Evolutionary conservation across 2,797 vertebrate genomes (phyloP), one percentile per base, ranked within the genome.

Genomic region (Artibeus jamaicensis): DNA sequence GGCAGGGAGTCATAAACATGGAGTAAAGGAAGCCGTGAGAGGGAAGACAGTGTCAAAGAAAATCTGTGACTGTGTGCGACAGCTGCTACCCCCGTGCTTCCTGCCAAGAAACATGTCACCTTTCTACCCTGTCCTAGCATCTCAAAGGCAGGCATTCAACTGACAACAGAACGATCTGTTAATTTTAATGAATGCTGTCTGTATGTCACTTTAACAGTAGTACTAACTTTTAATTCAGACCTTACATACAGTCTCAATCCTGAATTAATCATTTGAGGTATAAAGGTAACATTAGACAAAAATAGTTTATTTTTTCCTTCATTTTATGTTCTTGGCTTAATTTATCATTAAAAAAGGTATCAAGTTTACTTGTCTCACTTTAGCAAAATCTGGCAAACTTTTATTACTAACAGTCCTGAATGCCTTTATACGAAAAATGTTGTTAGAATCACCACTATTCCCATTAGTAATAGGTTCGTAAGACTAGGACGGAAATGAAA

Each of bases 371-470:
- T 79, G 15, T 68, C 29, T 84, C 16, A 48, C 26, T 86, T 73
- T 4, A 78, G 48, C 55, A 92, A 96, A 84, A 88, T 92, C 83
- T 88, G 73, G 21, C 26, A 32, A 93, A 76, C 34, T 94, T 46
- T 82, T 44, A 85, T 37, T 73, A 76, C 11, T 74, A 32, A 91
- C 16, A 62, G 19, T 68, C 62, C 24, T 14, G 19, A 89, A 53
- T 46, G 65, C 10, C 53, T 71, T 93, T 74, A 46, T 21, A 48
- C 68, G 74, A 86, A 89, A 3, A 48, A 59, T 85, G 24, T 29
- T 32, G 9, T 84, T n/a, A 74, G 48, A 83, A 73, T 46, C 39
- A 91, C 55, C 55, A 86, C 32, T 39, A 32, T 53, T 73, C 32
- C 37, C 26, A 57, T 24, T 59, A 78, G 34, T 83, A 89, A 37